Evolutionary conservation across 2,797 vertebrate species (phyloP).

Genomic region (Phrynocephalus guinanensis): DNA sequence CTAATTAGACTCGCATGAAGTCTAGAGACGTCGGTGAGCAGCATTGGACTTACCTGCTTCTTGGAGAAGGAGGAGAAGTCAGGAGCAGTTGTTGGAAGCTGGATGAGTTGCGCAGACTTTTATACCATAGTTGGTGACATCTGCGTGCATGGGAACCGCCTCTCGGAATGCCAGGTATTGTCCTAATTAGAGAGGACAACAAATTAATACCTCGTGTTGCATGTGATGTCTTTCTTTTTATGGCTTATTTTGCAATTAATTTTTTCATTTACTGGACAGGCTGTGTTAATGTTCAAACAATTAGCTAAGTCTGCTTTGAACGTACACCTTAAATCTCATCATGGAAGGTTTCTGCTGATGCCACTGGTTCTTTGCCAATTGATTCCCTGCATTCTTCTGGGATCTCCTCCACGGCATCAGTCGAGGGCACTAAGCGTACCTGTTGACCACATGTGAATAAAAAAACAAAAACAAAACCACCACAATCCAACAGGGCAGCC

Average conservation of each 20-base stretch:
- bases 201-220: neutral
- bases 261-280: neutral
- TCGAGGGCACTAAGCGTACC: neutral
- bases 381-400: neutral
- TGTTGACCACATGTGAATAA: neutral
- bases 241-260: neutral
- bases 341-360: neutral
- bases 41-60: constrained; percentile 4
- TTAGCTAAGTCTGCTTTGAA: neutral
- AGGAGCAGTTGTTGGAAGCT: neutral
- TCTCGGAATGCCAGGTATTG: neutral
- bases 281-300: neutral
- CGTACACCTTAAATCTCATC: neutral
- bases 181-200: neutral
- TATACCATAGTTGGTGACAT: neutral
- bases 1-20: no score
- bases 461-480: no score
- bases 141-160: no score
- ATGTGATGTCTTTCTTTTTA: neutral
- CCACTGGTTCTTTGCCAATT: neutral
- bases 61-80: neutral
- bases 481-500: neutral
- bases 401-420: neutral
- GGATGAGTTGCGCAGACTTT: neutral
- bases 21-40: neutral